Evolutionary conservation across 2,888 invertebrate genomes (phyloP).

Genomic region (Megaustenia siamemsis): DNA sequence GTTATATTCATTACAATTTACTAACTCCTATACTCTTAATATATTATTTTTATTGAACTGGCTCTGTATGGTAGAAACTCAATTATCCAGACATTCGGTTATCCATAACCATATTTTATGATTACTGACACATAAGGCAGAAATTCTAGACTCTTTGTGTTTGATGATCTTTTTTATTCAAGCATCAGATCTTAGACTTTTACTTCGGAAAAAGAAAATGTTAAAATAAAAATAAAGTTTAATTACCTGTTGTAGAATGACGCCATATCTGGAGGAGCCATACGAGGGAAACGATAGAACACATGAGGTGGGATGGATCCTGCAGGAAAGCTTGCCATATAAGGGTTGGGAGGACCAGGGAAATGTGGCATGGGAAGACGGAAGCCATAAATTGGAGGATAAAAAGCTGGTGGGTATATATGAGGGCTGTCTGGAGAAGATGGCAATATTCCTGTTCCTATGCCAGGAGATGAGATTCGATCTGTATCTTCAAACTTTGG

Average conservation of each 20-base stretch:
- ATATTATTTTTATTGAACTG: too few species aligned
- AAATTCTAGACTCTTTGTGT: too few species aligned
- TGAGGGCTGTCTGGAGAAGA: constrained; percentile 43
- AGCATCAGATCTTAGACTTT: background rate
- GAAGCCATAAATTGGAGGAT: constrained; percentile 47
- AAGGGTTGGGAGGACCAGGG: constrained; percentile 52
- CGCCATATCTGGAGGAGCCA: constrained; percentile 56
- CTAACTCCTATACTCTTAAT: too few species aligned
- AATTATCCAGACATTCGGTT: too few species aligned
- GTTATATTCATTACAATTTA: too few species aligned
- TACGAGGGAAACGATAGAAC: constrained; percentile 55
- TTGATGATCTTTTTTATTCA: too few species aligned
- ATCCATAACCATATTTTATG: too few species aligned
- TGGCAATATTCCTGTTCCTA: constrained; percentile 31
- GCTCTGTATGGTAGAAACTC: too few species aligned
- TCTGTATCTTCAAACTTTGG: constrained; percentile 67
- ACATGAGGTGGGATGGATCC: constrained; percentile 50
- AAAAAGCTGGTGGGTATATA: constrained; percentile 36
- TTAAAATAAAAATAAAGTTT: background rate
- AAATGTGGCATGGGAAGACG: constrained; percentile 50
- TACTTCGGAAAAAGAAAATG: background rate
- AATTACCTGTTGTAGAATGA: constrained; percentile 52
- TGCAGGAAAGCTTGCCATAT: constrained; percentile 56
- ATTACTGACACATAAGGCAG: too few species aligned
- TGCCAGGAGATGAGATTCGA: constrained; percentile 43